Base-by-base conservation (phyloP, 2,113 vertebrate species). In the Cottus gobio region DNA sequence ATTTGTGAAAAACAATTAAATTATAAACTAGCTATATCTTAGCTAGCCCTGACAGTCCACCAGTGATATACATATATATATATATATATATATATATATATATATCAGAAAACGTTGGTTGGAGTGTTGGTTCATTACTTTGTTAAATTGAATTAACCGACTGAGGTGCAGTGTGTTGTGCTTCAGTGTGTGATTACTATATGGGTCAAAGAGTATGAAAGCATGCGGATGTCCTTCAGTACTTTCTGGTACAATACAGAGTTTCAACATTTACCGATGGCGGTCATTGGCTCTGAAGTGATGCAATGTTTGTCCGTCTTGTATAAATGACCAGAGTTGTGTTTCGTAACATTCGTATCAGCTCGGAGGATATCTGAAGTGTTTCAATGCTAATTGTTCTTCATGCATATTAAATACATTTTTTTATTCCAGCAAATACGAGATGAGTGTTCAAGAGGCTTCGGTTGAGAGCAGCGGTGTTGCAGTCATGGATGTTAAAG, bases 271-370 rank as follows among this genome's bases (percentile, higher is more conserved):
- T 22, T 3, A 50, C 16, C 1, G 10, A 36, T 64, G 26, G 28
- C 2, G 0, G 61, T 39, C 73, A 72, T 13, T 77, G 63, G 30
- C 60, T 71, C 57, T 71, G 89, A 84, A 75, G 66, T 90, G 82
- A 87, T 82, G 87, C 87, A 90, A 71, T 79, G 66, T 58, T 26
- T 28, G 67, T 80, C 79, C 28, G 50, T 30, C 7, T 50, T 2
- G 13, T 89, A 91, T 90, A 92, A 88, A 88, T 58, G 58, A 79
- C 39, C 44, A n/a, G 28, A 3, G 28, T n/a, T 30, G 30, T 20
- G 54, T 67, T 71, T 79, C 36, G 28, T 44, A 48, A 82, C 44
- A 9, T 20, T 12, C 24, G 52, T 72, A 63, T 76, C 46, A 70
- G 70, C 5, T 15, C 3, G 31, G n/a, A 72, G 0, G 48, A 72